Percentiles rank a stretch among this genome's conserved stretches.
phyloP scores from a whole-genome alignment of 2,113 vertebrate species.

The Coptodon bakossiorum region DNA sequence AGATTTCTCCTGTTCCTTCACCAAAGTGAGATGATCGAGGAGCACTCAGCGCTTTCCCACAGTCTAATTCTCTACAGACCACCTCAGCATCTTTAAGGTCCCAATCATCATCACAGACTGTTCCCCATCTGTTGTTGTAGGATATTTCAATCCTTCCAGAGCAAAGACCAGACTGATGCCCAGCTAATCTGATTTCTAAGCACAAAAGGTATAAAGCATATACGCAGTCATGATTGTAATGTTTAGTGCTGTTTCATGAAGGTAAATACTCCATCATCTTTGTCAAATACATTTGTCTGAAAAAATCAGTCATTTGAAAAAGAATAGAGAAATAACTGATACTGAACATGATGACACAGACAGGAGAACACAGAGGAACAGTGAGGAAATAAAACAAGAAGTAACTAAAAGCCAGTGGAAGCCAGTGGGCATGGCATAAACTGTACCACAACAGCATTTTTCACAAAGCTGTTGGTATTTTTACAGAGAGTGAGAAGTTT shows the following conservation, averaged over 20 bases:
- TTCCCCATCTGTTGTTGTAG: too few species aligned
- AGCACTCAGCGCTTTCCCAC: too few species aligned
- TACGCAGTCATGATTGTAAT: neutral
- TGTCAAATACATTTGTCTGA: neutral
- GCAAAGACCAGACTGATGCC: neutral
- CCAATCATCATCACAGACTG: too few species aligned
- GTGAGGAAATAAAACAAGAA: neutral
- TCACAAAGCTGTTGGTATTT: neutral
- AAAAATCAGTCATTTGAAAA: neutral
- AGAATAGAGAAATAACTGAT: neutral
- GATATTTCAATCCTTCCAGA: too few species aligned
- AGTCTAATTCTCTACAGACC: too few species aligned
- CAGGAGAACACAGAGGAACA: neutral
- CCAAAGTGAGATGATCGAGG: too few species aligned
- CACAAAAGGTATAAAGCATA: neutral
- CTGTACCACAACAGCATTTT: neutral
- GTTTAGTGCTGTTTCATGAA: neutral
- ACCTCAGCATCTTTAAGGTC: too few species aligned
- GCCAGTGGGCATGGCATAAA: neutral
- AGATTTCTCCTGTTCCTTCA: too few species aligned
- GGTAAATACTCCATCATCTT: neutral
- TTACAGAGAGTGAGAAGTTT: neutral
- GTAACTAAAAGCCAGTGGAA: neutral
- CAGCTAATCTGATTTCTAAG: neutral
- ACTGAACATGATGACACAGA: too few species aligned